Base-by-base conservation (phyloP, 2,113 vertebrate species). In the Genyomyrus donnyi region DNA sequence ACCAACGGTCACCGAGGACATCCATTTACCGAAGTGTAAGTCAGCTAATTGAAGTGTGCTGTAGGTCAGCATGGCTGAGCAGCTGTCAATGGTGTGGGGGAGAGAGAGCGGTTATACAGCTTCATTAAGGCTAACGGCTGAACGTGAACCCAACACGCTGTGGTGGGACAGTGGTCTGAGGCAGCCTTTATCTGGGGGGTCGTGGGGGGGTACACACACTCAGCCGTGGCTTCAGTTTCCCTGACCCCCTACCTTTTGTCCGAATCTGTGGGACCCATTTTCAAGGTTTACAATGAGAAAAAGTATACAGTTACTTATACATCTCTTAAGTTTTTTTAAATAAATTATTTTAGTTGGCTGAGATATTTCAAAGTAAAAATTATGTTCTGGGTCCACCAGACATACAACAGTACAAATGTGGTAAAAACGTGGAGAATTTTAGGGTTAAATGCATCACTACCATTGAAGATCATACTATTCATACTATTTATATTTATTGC, bases 41-140 rank as follows among this genome's bases (percentile, higher is more conserved):
- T 91, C 92, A 88, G 89, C 92, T 93, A 93, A 93, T 92, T 94
- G 92, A 94, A 93, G 70, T 90, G 92, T 93, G 93, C 88, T 92
- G 91, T 62, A 19, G 91, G 62, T 85, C 46, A 89, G 89, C 92
- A 90, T 49, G 92, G 94, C 89, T 93, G 91, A 93, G 90, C 89
- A 90, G 91, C 89, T 6, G 2, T 91, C 93, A 93, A 84, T 66
- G 84, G 90, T 90, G 93, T 92, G 93, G 93, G 93, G 89, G 92
- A 88, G 45, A 89, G 92, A 88, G 45, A 39, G 92, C 91, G 91
- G 92, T 93, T 95, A 91, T 93, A 46, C 80, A 90, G 91, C 92
- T 91, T 86, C 91, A 94, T 93, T 93, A 91, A 90, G 93, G 91
- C 93, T 93, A 95, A 95, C 58, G 93, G 92, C 90, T 88, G 90